Percentiles rank a stretch among this genome's conserved stretches.
phyloP scores from a whole-genome alignment of 2,888 invertebrate species.

The Standfussiana lucernea region DNA sequence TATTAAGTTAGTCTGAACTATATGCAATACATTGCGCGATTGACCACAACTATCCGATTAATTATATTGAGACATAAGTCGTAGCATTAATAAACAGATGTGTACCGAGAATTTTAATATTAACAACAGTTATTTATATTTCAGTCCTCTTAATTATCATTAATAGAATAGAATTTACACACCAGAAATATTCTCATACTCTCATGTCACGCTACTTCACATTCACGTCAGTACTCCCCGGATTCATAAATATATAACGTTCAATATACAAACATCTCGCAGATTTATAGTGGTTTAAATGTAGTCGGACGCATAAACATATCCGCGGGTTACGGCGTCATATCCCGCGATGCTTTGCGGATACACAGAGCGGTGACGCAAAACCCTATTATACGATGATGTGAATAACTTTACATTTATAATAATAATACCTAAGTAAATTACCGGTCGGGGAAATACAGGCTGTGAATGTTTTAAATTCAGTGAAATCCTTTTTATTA shows the following conservation, averaged over 20 bases:
- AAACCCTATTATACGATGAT: not conserved
- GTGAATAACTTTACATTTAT: not conserved
- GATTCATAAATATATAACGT: conserved; percentile 33
- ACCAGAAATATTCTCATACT: not conserved
- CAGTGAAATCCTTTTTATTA: not conserved
- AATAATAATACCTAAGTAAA: not conserved
- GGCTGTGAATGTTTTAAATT: not conserved
- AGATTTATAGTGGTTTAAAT: conserved; percentile 49
- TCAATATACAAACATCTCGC: conserved; percentile 42
- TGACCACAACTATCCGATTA: not conserved
- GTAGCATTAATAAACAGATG: not conserved
- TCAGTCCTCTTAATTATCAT: not conserved
- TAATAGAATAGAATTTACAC: not conserved
- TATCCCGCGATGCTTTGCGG: not conserved
- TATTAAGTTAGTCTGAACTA: not conserved
- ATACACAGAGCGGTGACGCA: not conserved
- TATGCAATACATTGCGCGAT: not conserved
- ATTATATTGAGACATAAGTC: not conserved
- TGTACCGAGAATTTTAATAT: not conserved
- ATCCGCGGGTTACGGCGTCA: conserved; percentile 29
- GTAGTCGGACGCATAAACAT: conserved; percentile 45
- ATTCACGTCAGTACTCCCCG: conserved; percentile 12
- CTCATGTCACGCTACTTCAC: not conserved
- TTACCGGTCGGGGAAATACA: not conserved
- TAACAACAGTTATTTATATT: not conserved